Conservation (phyloP, 2,113 vertebrate genomes). For the Eclectus roratus region DNA sequence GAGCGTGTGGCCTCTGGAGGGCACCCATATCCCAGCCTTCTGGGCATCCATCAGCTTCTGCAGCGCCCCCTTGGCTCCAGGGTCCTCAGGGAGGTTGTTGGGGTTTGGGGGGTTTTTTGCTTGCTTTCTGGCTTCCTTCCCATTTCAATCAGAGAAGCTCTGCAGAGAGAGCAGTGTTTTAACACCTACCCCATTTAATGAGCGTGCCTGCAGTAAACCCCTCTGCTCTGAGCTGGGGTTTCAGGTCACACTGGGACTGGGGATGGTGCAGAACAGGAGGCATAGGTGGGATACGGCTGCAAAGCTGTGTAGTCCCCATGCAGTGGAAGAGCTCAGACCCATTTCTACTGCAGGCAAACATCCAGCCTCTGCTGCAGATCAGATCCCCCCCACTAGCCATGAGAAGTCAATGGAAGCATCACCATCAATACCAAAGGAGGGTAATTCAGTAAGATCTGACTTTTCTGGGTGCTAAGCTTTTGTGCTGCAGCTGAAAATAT, state of each 20-base stretch:
- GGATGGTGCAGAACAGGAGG: not conserved
- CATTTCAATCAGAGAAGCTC: not conserved
- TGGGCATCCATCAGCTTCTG: not conserved
- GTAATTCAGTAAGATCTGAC: not conserved
- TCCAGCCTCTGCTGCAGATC: not conserved
- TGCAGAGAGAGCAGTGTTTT: not conserved
- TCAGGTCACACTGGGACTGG: not conserved
- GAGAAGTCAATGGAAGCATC: not conserved
- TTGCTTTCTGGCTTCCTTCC: not conserved
- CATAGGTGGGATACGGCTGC: fast-evolving
- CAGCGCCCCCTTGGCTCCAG: fast-evolving
- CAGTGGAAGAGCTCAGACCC: not conserved
- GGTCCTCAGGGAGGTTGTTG: not conserved
- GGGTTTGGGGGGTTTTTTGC: not conserved
- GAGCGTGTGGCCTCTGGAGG: conserved; percentile 63
- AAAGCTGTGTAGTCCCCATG: fast-evolving
- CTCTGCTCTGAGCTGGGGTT: not conserved
- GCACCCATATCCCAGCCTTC: conserved; percentile 45
- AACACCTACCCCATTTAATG: too few species aligned
- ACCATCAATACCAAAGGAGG: not conserved
- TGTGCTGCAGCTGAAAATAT: not conserved
- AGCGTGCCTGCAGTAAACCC: fast-evolving
- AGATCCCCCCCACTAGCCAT: fast-evolving
- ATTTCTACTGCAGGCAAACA: not conserved
- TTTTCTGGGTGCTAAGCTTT: not conserved